Percentiles rank a stretch among this genome's conserved stretches.
These are phyloP conservation scores for Lepidochrysops patricia DNA, from an alignment of 2,888 invertebrate genomes.

Conservation along the genomic window DNA sequence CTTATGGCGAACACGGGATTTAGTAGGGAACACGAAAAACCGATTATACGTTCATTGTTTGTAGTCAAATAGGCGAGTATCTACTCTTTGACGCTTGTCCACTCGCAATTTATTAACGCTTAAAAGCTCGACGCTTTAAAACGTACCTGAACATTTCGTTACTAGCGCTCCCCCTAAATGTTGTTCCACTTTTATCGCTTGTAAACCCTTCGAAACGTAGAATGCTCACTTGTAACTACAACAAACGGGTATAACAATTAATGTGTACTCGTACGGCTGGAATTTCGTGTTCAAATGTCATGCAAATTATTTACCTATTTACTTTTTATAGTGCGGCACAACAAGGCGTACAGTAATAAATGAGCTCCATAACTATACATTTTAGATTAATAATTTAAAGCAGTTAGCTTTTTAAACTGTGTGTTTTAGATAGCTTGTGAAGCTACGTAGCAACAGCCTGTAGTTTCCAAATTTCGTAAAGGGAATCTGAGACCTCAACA, in stretches of 20 bases:
- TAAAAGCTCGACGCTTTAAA: constrained; percentile 51
- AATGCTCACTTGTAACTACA: constrained; percentile 5
- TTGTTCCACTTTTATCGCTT: constrained; percentile 20
- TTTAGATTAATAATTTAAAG: not conserved
- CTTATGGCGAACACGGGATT: constrained; percentile 45
- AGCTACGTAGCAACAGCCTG: too few species aligned
- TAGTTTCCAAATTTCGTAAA: not conserved
- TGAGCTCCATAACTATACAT: not conserved
- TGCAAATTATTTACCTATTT: not conserved
- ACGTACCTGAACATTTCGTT: constrained; percentile 29
- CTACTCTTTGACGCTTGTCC: constrained; percentile 48
- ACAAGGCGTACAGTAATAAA: not conserved
- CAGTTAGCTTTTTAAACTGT: not conserved
- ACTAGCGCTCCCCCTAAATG: constrained; percentile 8
- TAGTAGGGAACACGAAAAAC: constrained; percentile 61
- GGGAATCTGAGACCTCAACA: not conserved
- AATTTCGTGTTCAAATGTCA: not conserved
- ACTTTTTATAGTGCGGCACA: not conserved
- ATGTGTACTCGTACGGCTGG: not conserved
- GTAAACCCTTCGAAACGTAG: constrained; percentile 15
- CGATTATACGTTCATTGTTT: constrained; percentile 58
- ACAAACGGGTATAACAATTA: not conserved
- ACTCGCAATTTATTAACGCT: constrained; percentile 54
- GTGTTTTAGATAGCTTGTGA: too few species aligned
- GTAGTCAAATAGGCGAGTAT: constrained; percentile 43